These are phyloP conservation scores for Epistrophe grossulariae DNA, from an alignment of 2,888 invertebrate species.

Conservation along the genomic window DNA sequence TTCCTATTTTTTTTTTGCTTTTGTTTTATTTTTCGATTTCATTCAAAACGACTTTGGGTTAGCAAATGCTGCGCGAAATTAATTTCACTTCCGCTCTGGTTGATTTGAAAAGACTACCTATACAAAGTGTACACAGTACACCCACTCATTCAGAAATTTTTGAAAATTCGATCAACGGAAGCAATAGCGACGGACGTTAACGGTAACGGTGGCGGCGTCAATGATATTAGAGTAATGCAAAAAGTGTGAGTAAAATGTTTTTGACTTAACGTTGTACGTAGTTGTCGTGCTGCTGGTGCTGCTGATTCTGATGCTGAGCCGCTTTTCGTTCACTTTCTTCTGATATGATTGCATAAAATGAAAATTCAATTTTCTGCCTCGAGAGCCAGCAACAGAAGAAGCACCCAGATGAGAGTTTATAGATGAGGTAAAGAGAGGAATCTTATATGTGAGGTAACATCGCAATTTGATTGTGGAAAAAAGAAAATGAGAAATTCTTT, in stretches of 20 bases:
- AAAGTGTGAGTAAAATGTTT: conserved; percentile 38
- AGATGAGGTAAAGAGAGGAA: background rate
- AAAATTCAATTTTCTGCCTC: conserved; percentile 74
- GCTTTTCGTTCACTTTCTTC: conserved; percentile 54
- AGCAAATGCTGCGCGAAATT: conserved; percentile 51
- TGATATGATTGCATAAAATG: conserved; percentile 73
- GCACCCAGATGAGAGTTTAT: background rate
- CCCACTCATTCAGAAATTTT: conserved; percentile 23
- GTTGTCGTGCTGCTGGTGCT: background rate
- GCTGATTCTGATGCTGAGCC: conserved; percentile 23
- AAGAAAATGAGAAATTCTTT: conserved; percentile 26
- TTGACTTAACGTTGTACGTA: conserved; percentile 31
- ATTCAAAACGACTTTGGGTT: conserved; percentile 22
- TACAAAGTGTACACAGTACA: too few relatives aligned
- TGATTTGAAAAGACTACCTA: conserved; percentile 49
- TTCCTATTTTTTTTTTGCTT: background rate
- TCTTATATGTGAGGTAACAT: conserved; percentile 68
- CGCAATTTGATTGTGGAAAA: conserved; percentile 61
- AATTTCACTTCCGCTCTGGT: conserved; percentile 65
- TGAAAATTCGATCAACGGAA: conserved; percentile 39
- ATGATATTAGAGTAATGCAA: conserved; percentile 22
- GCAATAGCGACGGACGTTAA: conserved; percentile 5
- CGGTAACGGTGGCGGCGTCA: background rate
- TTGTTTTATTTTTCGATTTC: background rate
- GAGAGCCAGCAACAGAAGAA: conserved; percentile 17